Base-by-base conservation (phyloP, 2,888 invertebrate genomes). In the Apamea epomidion region DNA sequence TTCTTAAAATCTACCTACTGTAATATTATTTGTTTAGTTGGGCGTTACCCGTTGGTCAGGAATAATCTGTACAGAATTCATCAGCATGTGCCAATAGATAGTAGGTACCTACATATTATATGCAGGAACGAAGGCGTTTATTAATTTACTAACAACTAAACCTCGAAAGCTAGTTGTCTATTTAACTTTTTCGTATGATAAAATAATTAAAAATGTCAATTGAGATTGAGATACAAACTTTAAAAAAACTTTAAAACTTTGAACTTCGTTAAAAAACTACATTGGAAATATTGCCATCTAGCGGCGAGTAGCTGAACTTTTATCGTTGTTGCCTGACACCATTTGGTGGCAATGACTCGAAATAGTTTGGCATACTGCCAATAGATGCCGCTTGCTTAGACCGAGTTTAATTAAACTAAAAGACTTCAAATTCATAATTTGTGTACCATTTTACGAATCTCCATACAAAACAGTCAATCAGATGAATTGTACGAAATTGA, bases 261-360 rank as follows among this genome's bases (percentile, higher is more conserved):
- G n/a, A 54, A 58, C 0, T 21, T 72, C 7, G 7, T 3, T 51
- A 75, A 6, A 29, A 21, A 37, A 48, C 8, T 0, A 0, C 0
- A 14, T 37, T 45, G 1, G 0, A 32, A 51, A 67, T 2, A 16
- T 16, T 42, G 81, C 25, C 78, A 77, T 71, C 84, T 84, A 16
- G 60, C 21, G 45, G 45, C 45, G 2, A 72, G 25, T 85, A 29
- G 45, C 42, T 45, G 6, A 58, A 68, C 60, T 54, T 25, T 6
- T 16, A 37, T 25, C 0, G 0, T 25, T 0, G 0, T 32, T 7
- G 42, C 42, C 7, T 7, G 42, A 42, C 42, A 42, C 42, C 0
- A 3, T 2, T 16, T 58, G 29, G 4, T 18, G 0, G 1, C n/a
- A n/a, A 16, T 29, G 10, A 21, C 2, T n/a, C 0, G 0, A 65